Evolutionary conservation across 2,113 vertebrate genomes (phyloP), one percentile per base, ranked within the genome.

Genomic region (Mobula hypostoma): DNA sequence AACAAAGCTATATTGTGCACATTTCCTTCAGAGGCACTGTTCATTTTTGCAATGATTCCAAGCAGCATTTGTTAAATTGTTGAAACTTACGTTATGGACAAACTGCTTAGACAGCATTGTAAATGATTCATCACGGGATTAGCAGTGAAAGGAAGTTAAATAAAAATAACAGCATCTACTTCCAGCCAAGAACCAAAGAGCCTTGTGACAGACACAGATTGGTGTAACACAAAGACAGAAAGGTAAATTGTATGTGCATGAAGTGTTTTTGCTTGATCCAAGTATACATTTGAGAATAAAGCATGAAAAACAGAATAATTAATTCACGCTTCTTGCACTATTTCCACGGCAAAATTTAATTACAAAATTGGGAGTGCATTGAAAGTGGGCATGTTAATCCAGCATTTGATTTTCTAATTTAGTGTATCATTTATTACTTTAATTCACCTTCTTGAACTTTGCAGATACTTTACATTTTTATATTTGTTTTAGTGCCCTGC

Each of bases 1-100:
- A 68, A 90, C 61, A 90, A 90, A 27, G 24, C 83, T 15, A 56
- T 11, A 66, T 19, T 32, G 61, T 29, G 14, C 66, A 32, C 61
- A 68, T 17, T 68, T n/a, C 15, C n/a, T 90, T 66, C 32, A 66
- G n/a, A 68, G 85, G 14, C 63, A 90, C n/a, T 32, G 66, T 90
- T 90, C 61, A 68, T 66, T 90, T 29, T 90, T 90, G 61, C 63
- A 90, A 19, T 90, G 85, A 90, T 90, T 90, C 63, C 66, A 61
- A 90, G 85, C 32, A 61, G 61, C 85, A 90, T 29, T 15, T 32
- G 14, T 63, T 66, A n/a, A 56, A n/a, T 14, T 90, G 29, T 32
- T 90, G n/a, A 90, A 32, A 90, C n/a, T 90, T 68, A 61, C 85
- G 19, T 90, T 66, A 90, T 90, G 66, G 24, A 29, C 48, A 17